phyloP scores from a whole-genome alignment of 2,888 invertebrate genomes.

The Druceiella hillmani region DNA sequence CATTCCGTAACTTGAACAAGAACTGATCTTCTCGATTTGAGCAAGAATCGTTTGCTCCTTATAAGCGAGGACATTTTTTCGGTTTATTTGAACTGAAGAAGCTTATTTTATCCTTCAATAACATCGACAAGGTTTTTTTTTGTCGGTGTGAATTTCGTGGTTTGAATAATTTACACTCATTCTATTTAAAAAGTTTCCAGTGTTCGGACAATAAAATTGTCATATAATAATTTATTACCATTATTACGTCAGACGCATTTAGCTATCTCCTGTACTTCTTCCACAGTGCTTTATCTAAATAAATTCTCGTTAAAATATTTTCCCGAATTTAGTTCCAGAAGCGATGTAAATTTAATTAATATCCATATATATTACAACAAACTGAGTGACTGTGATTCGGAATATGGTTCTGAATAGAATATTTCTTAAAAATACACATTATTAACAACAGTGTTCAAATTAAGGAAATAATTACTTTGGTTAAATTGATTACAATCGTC shows the following conservation, averaged over 20 bases:
- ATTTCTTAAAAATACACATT: slow-evolving; percentile 69
- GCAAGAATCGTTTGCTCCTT: slow-evolving; percentile 64
- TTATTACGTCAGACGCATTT: slow-evolving; percentile 63
- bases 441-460: slow-evolving; percentile 51
- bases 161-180: slow-evolving; percentile 68
- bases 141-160: slow-evolving; percentile 69
- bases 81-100: slow-evolving; percentile 75
- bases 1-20: too few relatives aligned
- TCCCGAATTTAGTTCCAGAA: slow-evolving; percentile 63
- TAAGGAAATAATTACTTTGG: slow-evolving; percentile 36
- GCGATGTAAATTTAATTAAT: slow-evolving; percentile 68
- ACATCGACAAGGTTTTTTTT: slow-evolving; percentile 62
- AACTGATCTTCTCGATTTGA: slow-evolving; percentile 75
- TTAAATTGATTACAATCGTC: slow-evolving; percentile 37
- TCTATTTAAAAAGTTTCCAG: slow-evolving; percentile 75
- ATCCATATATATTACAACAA: slow-evolving; percentile 71
- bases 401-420: slow-evolving; percentile 62
- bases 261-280: slow-evolving; percentile 71
- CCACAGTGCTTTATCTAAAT: slow-evolving; percentile 68
- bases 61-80: slow-evolving; percentile 66
- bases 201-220: slow-evolving; percentile 64
- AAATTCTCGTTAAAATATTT: slow-evolving; percentile 60
- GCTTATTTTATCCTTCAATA: slow-evolving; percentile 69
- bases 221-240: slow-evolving; percentile 75
- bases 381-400: slow-evolving; percentile 58